Base-by-base conservation (phyloP, 2,797 vertebrate species). In the Meda fulgida region DNA sequence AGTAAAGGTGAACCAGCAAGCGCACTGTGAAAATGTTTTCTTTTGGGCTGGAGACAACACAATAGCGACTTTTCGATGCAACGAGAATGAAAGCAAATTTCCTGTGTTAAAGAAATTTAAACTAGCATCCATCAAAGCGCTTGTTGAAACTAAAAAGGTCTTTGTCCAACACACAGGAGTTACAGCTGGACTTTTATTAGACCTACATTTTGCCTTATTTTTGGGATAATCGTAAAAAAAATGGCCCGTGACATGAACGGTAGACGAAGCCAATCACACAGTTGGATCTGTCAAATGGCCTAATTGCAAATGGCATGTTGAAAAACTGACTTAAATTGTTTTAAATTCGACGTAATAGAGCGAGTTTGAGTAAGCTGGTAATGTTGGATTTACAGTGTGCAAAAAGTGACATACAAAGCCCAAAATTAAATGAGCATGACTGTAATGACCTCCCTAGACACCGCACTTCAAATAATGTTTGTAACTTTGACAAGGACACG, bases 401-500 rank as follows among this genome's bases (percentile, higher is more conserved):
- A 85, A 83, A 88, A 83, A 83, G 63, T 89, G 85, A 85, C 85
- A 85, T 69, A 71, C 78, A 85, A 60, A 72, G 81, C 58, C 83
- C 77, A 73, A 75, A 87, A 84, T 88, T 88, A 87, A 84, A 83
- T 53, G 69, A 84, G 84, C 66, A 77, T 87, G 89, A 88, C 86
- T 87, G 78, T 87, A 89, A 90, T 87, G 83, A 85, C 84, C 85
- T 89, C 86, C 82, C 83, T 81, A 70, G 87, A 81, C 83, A 87
- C 86, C 51, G 70, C 23, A 70, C 83, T 87, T 89, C 81, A 87
- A 88, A 86, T 84, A 86, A 83, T 85, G 86, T 90, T 89, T 79
- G 78, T 84, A 89, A 79, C 76, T 75, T 85, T 63, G 63, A 81
- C 71, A 75, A 71, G 84, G 77, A 81, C 78, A 86, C 82, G 86